Percentiles rank a stretch among this genome's conserved stretches.
These are phyloP conservation scores for Tridacna gigas DNA, from an alignment of 2,888 invertebrate species.

Conservation along the genomic window DNA sequence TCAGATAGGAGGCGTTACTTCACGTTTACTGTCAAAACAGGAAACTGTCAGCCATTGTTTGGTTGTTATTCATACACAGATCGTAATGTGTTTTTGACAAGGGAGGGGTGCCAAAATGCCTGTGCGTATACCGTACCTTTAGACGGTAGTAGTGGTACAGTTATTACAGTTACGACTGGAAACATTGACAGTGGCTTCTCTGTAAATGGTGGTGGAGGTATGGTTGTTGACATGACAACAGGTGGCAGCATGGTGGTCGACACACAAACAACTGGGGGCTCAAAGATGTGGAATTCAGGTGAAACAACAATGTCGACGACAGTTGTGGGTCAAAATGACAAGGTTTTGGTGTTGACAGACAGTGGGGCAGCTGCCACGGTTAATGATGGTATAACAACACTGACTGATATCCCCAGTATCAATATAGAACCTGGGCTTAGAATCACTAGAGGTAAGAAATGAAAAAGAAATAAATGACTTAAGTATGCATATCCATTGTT, in stretches of 20 bases:
- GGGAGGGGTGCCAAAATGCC: conserved; percentile 30
- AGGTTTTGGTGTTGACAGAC: background rate
- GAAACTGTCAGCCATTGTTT: conserved; percentile 42
- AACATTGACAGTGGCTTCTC: conserved; percentile 1
- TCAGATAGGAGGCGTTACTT: conserved; percentile 35
- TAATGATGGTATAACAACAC: conserved; percentile 5
- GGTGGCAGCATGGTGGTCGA: conserved; percentile 4
- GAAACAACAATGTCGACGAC: background rate
- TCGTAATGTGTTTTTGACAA: conserved; percentile 50
- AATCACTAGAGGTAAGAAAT: conserved; percentile 52
- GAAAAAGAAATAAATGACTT: no score
- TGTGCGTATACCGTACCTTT: background rate
- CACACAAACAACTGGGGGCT: background rate
- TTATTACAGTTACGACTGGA: background rate
- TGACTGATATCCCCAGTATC: conserved; percentile 44
- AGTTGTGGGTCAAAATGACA: background rate
- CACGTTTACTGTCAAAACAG: conserved; percentile 46
- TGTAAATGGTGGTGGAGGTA: background rate
- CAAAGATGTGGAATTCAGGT: conserved; percentile 3
- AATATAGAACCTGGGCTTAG: conserved; percentile 38
- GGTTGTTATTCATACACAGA: conserved; percentile 51
- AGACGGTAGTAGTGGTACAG: background rate
- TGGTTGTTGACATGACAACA: background rate
- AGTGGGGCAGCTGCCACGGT: no score
- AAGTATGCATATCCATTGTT: no score